These are phyloP conservation scores for Hirtodrosophila alboralis DNA, from an alignment of 2,888 invertebrate genomes.

Conservation along the genomic window DNA sequence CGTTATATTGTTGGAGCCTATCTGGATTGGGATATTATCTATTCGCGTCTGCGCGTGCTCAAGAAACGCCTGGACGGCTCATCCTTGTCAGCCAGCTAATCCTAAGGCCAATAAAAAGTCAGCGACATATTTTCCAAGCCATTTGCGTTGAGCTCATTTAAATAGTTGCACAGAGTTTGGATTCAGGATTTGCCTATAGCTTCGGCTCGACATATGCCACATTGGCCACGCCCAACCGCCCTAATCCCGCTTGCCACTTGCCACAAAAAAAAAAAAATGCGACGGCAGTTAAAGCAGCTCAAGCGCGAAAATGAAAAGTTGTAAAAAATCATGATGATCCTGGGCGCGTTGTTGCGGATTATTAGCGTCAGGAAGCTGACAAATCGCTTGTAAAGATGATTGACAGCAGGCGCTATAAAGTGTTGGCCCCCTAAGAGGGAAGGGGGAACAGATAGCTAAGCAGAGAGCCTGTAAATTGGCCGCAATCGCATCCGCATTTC, in stretches of 20 bases:
- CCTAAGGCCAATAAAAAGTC: constrained; percentile 36
- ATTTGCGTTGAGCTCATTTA: constrained; percentile 66
- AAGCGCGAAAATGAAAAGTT: constrained; percentile 78
- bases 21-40: constrained; percentile 91
- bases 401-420: constrained; percentile 43
- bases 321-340: constrained; percentile 74
- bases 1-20: constrained; percentile 90
- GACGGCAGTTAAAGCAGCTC: constrained; percentile 69
- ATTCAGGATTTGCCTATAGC: too few species aligned
- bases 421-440: neutral
- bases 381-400: constrained; percentile 78
- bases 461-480: constrained; percentile 37
- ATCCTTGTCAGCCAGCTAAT: neutral
- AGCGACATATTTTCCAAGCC: constrained; percentile 73
- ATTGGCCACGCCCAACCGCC: too few species aligned
- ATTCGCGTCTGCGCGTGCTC: constrained; percentile 86
- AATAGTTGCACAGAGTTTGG: constrained; percentile 54
- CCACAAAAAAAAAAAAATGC: constrained; percentile 12
- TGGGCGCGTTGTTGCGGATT: constrained; percentile 63
- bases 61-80: constrained; percentile 41
- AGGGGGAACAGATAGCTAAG: neutral
- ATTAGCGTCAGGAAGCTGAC: constrained; percentile 73
- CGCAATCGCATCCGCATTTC: constrained; percentile 22
- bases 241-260: constrained; percentile 8
- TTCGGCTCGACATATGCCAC: constrained; percentile 36